Evolutionary conservation across 2,113 vertebrate species (phyloP), one percentile per base, ranked within the genome.

Genomic region (Oryzias woworae): DNA sequence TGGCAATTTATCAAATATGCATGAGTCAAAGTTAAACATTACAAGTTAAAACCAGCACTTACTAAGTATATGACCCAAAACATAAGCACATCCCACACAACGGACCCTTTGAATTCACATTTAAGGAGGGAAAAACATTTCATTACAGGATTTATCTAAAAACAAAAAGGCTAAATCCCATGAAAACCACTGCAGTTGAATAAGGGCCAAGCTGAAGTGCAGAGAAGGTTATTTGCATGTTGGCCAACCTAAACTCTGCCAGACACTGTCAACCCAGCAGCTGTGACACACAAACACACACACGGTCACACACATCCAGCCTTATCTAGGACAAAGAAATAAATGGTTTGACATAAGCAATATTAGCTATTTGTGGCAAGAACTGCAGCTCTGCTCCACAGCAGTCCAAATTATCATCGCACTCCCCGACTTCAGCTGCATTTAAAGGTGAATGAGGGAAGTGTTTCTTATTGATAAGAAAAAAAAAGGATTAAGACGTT

Each of bases 1-100:
- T 64, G 53, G 66, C 62, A 36, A 41, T 45, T 65, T 77, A 72
- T 73, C 62, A 57, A 71, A 58, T 74, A 78, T 75, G 52, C 26
- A 58, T 65, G 46, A 55, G 1, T 69, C 73, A 69, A 76, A 71
- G 36, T 17, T 36, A 47, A 58, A 14, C 26, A 62, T 41, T 62
- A 17, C 14, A 14, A 36, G 22, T 24, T n/a, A 48, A 20, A 64
- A 48, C 47, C 22, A 28, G 13, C 2, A 8, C 18, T 8, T 43
- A 55, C 22, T 18, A 7, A 20, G 23, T 17, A 26, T 24, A 41
- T 45, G 44, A 14, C 44, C 16, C 43, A 44, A 44, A 14, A 17
- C 1, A 45, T 16, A 45, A 17, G 17, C 15, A 10, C 1, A 16
- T 5, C 4, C 14, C 4, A n/a, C 61, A 50, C 5, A 62, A 71